phyloP scores from a whole-genome alignment of 2,113 vertebrate species.

The Eidolon helvum region DNA sequence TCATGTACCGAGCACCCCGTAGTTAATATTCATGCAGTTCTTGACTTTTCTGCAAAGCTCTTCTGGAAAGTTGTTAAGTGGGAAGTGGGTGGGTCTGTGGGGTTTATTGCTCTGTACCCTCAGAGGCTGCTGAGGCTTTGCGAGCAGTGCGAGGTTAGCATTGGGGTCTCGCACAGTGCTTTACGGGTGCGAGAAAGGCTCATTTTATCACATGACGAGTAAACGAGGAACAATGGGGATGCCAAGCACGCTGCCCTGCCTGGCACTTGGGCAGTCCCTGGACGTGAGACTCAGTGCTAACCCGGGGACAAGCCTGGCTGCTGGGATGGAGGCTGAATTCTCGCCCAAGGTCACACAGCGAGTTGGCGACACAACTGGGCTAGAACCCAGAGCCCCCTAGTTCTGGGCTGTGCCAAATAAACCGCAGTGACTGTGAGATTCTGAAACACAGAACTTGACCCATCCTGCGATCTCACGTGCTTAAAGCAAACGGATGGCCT shows the following conservation, averaged over 20 bases:
- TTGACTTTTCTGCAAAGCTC: neutral
- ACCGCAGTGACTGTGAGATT: neutral
- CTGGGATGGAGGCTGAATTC: no score
- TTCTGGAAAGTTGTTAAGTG: neutral
- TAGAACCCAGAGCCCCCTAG: neutral
- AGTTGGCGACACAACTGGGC: no score
- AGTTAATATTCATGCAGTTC: neutral
- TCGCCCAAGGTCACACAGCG: neutral
- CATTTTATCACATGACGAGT: neutral
- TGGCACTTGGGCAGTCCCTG: fast-evolving
- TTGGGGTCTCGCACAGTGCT: neutral
- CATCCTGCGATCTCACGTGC: fast-evolving
- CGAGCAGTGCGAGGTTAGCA: neutral
- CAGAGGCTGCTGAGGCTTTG: neutral
- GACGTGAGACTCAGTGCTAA: neutral
- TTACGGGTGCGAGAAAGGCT: neutral
- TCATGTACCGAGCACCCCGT: neutral
- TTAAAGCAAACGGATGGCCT: neutral
- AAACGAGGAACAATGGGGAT: neutral
- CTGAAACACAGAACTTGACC: neutral
- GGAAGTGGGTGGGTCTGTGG: fast-evolving
- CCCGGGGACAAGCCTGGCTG: fast-evolving
- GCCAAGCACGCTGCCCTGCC: neutral
- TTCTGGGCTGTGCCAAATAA: neutral
- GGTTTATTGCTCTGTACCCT: neutral